These are phyloP conservation scores for Drosophila mayaguana DNA, from an alignment of 2,888 invertebrate species.

Conservation along the genomic window DNA sequence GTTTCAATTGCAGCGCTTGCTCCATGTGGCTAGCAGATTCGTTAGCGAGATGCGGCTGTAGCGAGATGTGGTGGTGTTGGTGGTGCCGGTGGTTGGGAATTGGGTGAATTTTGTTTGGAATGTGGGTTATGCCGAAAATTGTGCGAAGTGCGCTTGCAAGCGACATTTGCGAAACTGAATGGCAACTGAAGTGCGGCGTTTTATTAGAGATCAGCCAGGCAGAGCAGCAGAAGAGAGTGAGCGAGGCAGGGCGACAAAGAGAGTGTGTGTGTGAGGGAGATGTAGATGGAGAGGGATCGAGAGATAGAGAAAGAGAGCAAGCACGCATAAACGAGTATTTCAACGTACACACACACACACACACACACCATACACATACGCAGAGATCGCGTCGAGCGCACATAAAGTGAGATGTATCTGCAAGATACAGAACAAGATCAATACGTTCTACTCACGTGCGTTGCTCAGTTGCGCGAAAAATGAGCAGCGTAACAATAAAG, in stretches of 20 bases:
- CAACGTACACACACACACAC: slow-evolving; percentile 42
- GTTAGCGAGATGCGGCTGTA: not conserved
- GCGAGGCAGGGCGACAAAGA: slow-evolving; percentile 28
- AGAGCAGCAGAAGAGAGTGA: slow-evolving; percentile 21
- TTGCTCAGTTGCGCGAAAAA: slow-evolving; percentile 40
- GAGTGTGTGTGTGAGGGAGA: slow-evolving; percentile 11
- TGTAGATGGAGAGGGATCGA: slow-evolving; percentile 19
- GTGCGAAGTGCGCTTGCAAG: slow-evolving; percentile 83
- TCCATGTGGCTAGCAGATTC: slow-evolving; percentile 71
- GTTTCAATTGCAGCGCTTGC: slow-evolving; percentile 78
- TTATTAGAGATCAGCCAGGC: slow-evolving; percentile 75
- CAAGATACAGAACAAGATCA: slow-evolving; percentile 78
- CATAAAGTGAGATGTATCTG: slow-evolving; percentile 69
- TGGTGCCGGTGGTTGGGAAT: slow-evolving; percentile 6
- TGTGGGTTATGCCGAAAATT: slow-evolving; percentile 54
- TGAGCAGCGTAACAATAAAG: slow-evolving; percentile 34
- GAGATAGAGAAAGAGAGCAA: slow-evolving; percentile 31
- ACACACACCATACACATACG: slow-evolving; percentile 20
- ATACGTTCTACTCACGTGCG: slow-evolving; percentile 76
- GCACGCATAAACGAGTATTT: slow-evolving; percentile 74
- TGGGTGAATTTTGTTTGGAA: slow-evolving; percentile 36
- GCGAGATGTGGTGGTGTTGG: not conserved
- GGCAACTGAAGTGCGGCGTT: slow-evolving; percentile 81
- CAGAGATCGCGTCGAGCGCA: slow-evolving; percentile 14
- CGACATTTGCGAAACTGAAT: slow-evolving; percentile 84